Percentiles rank a stretch among this genome's conserved stretches.
Evolutionary conservation across 2,113 vertebrate genomes (phyloP).

Genomic region (Leucoraja erinaceus): DNA sequence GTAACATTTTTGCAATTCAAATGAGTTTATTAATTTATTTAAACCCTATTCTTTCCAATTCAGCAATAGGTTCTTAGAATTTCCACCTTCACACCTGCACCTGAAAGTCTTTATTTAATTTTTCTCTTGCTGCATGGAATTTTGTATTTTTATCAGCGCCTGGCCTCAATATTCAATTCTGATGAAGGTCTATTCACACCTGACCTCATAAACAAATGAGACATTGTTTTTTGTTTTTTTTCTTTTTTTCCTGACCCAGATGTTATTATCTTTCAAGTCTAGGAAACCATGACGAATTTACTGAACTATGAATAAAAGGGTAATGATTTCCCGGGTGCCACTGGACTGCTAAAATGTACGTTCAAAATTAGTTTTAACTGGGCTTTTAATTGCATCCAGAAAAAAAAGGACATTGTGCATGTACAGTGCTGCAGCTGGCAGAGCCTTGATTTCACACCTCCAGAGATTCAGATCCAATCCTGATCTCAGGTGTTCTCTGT

Average conservation of each 20-base stretch:
- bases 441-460: no score
- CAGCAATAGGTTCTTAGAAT: neutral
- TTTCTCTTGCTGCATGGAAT: neutral
- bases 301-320: neutral
- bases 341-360: neutral
- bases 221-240: neutral
- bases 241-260: neutral
- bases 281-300: neutral
- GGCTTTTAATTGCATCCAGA: neutral
- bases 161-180: neutral
- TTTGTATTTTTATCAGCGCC: neutral
- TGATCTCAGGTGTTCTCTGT: no score
- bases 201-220: neutral
- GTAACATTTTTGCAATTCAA: neutral
- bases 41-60: neutral
- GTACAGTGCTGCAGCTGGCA: no score
- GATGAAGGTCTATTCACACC: neutral
- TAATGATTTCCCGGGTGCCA: neutral
- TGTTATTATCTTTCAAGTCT: neutral
- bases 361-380: constrained; percentile 1
- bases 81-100: neutral
- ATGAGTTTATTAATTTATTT: neutral
- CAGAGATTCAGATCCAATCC: no score
- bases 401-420: neutral
- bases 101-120: neutral